These are phyloP conservation scores for Leptodactylus fallax DNA, from an alignment of 2,797 vertebrate species.

Conservation along the genomic window DNA sequence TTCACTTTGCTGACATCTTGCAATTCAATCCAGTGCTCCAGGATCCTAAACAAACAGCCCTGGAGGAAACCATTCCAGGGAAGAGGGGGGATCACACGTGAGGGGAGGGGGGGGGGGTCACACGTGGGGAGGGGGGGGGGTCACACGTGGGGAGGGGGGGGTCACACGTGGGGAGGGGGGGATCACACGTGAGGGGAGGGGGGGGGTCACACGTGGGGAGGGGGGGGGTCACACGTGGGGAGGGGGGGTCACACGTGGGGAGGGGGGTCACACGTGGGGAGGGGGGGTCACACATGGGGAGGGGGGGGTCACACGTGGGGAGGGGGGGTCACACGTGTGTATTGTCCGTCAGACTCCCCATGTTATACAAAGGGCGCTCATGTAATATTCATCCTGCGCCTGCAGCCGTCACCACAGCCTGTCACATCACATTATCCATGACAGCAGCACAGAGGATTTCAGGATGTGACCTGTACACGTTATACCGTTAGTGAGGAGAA, in stretches of 20 bases:
- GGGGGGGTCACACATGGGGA: background rate
- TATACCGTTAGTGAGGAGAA: too few relatives aligned
- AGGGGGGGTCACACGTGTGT: too few relatives aligned
- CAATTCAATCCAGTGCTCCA: conserved; percentile 67
- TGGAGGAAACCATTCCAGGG: background rate
- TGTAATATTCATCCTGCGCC: conserved; percentile 12
- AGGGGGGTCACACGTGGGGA: too few relatives aligned
- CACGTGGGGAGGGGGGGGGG: too few relatives aligned
- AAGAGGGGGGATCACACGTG: background rate
- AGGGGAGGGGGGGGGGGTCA: background rate
- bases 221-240: background rate
- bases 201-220: too few relatives aligned
- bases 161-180: too few relatives aligned
- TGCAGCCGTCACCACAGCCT: too few relatives aligned
- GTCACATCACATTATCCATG: too few relatives aligned
- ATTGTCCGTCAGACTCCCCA: too few relatives aligned
- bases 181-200: too few relatives aligned
- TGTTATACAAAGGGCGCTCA: background rate
- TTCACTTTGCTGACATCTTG: conserved; percentile 66
- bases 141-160: too few relatives aligned
- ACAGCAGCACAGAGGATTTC: background rate
- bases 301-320: too few relatives aligned
- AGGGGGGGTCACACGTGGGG: background rate
- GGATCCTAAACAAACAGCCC: conserved; percentile 67
- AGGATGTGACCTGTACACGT: background rate